Conservation (phyloP, 2,797 vertebrate genomes). For the Sebastes cheni region DNA sequence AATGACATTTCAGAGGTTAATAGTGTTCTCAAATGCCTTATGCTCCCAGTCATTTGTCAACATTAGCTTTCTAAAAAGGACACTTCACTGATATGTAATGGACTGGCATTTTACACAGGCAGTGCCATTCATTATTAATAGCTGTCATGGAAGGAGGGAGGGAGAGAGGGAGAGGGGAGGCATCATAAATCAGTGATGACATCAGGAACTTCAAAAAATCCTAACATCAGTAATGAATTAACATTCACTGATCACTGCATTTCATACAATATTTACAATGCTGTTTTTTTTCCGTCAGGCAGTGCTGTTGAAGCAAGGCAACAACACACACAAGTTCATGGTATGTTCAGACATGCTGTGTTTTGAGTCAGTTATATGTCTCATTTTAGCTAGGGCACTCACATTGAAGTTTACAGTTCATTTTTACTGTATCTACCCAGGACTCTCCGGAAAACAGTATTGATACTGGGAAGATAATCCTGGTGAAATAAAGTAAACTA, state of each 20-base stretch:
- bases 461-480: background rate
- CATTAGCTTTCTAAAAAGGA: slow-evolving; percentile 66
- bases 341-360: background rate
- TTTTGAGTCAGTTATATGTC: background rate
- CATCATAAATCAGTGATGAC: slow-evolving; percentile 54
- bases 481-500: background rate
- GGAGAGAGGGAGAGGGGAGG: background rate
- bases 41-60: slow-evolving; percentile 73
- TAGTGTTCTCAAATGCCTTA: slow-evolving; percentile 57
- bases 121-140: slow-evolving; percentile 72
- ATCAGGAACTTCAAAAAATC: slow-evolving; percentile 3
- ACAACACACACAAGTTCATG: background rate
- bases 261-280: background rate
- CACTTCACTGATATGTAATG: slow-evolving; percentile 64
- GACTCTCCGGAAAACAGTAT: background rate
- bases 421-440: background rate
- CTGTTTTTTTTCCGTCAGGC: background rate
- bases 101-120: slow-evolving; percentile 72
- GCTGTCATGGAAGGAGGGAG: slow-evolving; percentile 40
- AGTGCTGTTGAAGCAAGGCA: background rate
- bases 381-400: background rate
- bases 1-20: slow-evolving; percentile 69
- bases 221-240: slow-evolving; percentile 7
- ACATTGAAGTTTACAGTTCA: background rate
- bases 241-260: slow-evolving; percentile 18